These are phyloP conservation scores for Hipposideros armiger DNA, from an alignment of 2,113 vertebrate genomes.

Conservation along the genomic window DNA sequence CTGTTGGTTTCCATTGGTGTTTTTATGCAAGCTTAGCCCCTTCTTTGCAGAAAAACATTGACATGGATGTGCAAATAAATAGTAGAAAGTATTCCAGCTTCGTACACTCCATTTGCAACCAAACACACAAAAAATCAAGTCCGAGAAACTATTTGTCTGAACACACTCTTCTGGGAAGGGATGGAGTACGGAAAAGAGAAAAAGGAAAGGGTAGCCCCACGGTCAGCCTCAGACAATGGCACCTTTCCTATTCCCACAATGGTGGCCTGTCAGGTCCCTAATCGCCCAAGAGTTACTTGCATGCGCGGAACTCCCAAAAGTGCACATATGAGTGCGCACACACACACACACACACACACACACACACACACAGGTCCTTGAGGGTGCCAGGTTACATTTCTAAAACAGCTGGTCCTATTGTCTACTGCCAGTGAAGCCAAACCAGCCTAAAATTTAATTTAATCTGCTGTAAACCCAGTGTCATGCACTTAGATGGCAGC, in stretches of 20 bases:
- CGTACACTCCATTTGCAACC: neutral
- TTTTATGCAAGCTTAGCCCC: neutral
- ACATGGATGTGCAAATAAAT: neutral
- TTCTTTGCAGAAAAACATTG: neutral
- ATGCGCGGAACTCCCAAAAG: neutral
- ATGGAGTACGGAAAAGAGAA: neutral
- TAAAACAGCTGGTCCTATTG: conserved; percentile 94
- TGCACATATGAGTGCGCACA: neutral
- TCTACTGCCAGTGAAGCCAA: conserved; percentile 91
- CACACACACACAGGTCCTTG: conserved; percentile 68
- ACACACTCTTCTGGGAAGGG: neutral
- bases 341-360: conserved; percentile 45
- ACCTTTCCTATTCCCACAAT: neutral
- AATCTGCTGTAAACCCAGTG: conserved; percentile 94
- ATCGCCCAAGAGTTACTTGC: conserved; percentile 51
- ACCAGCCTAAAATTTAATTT: conserved; percentile 96
- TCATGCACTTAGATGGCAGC: conserved; percentile 92
- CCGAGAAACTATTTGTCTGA: conserved; percentile 48
- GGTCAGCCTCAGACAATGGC: neutral
- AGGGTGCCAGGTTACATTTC: conserved; percentile 91
- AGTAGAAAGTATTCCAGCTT: neutral
- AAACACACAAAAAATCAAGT: conserved; percentile 46
- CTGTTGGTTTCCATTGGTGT: neutral
- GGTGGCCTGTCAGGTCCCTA: conserved; percentile 28
- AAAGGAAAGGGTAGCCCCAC: rapidly evolving